Evolutionary conservation across 2,797 vertebrate genomes (phyloP).

Genomic region (Orestias chungarensis): DNA sequence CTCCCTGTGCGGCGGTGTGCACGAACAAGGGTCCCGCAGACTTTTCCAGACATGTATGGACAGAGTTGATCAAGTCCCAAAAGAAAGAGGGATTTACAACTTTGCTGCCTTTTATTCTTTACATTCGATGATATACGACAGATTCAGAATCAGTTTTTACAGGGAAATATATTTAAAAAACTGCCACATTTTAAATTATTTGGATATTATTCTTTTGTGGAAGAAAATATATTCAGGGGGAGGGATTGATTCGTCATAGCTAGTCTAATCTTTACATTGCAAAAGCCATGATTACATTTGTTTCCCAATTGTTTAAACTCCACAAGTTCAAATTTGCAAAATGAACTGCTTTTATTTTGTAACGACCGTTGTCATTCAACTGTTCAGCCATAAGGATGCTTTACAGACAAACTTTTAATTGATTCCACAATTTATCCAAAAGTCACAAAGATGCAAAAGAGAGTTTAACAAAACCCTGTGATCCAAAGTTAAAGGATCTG

Average conservation of each 20-base stretch:
- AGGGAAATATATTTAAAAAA: not conserved
- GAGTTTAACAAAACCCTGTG: too few species aligned
- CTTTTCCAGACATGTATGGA: not conserved
- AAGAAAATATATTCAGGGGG: not conserved
- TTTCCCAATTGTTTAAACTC: too few species aligned
- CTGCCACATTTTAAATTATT: too few species aligned
- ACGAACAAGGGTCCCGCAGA: constrained; percentile 13
- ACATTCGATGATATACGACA: not conserved
- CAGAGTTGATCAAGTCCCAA: not conserved
- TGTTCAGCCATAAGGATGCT: not conserved
- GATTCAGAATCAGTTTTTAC: not conserved
- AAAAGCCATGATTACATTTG: not conserved
- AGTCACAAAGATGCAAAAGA: too few species aligned
- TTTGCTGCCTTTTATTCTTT: not conserved
- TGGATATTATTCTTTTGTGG: not conserved
- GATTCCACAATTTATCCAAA: not conserved
- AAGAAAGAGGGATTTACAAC: not conserved
- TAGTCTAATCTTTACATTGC: not conserved
- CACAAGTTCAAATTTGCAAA: not conserved
- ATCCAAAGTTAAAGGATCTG: too few species aligned
- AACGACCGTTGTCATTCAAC: too few species aligned
- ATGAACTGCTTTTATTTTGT: too few species aligned
- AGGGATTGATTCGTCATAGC: not conserved
- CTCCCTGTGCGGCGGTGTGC: constrained; percentile 17
- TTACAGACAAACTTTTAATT: not conserved